phyloP scores from a whole-genome alignment of 1,140 invertebrate genomes.

The Hyles vespertilio region DNA sequence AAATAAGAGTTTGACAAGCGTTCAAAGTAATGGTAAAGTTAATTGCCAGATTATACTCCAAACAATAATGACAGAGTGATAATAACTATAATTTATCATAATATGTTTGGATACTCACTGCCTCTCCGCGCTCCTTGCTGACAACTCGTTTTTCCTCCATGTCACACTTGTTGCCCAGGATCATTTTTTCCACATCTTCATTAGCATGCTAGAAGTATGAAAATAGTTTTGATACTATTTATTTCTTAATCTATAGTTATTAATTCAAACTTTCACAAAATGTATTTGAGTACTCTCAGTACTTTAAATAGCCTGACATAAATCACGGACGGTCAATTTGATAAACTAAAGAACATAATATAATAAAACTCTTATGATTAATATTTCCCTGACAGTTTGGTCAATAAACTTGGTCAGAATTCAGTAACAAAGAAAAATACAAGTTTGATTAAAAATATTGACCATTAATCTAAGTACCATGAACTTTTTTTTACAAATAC shows the following conservation, averaged over 20 bases:
- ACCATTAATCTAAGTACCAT: too few relatives aligned
- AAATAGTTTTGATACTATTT: not conserved
- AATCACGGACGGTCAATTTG: too few relatives aligned
- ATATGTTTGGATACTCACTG: conserved; percentile 45
- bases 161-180: conserved; percentile 96
- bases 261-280: not conserved
- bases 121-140: conserved; percentile 81
- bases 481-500: too few relatives aligned
- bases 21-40: not conserved
- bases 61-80: not conserved
- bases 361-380: too few relatives aligned
- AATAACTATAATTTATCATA: not conserved
- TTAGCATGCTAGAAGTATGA: conserved; percentile 81
- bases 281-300: not conserved
- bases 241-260: too few relatives aligned
- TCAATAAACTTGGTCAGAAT: too few relatives aligned
- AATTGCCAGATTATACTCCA: not conserved
- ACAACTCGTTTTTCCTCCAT: conserved; percentile 92
- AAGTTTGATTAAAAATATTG: too few relatives aligned
- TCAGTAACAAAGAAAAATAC: too few relatives aligned
- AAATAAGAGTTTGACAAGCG: too few relatives aligned
- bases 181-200: conserved; percentile 96
- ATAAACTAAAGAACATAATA: too few relatives aligned
- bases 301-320: not conserved
- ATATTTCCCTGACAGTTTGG: too few relatives aligned